Base-by-base conservation (phyloP, 1,140 invertebrate genomes). In the Saccostrea glomerata region DNA sequence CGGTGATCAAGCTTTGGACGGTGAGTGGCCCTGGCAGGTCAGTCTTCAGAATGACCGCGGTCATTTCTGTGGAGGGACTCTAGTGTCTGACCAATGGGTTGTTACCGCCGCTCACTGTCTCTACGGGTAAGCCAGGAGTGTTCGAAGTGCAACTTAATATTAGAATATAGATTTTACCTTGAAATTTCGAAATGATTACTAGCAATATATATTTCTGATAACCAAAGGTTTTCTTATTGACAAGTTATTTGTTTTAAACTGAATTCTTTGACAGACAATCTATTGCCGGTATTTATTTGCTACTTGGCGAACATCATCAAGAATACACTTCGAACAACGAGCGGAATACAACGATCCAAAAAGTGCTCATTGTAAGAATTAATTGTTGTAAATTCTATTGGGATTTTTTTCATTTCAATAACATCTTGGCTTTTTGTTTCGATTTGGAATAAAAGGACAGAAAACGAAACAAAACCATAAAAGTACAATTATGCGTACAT, bases 81-180 rank as follows among this genome's bases (percentile, higher is more conserved):
- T 98, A 70, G 96, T 98, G 70, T 95, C 96, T 86, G 95, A 96
- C 11, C 96, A 97, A 92, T 97, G 97, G 25, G 96, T 98, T 5
- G 90, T 97, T 1, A 98, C 97, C 0, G 96, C 97, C 5, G 97
- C 97, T 77, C 96, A 97, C 92, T 98, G 98, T 93, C 82, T 94
- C 0, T 88, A 92, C 88, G 73, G 87, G 89, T 90, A 55, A 77
- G 36, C 23, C 20, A 30, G 60, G 20, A 13, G 25, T 87, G 36
- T 55, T 13, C 54, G 56, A 40, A 73, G 7, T 9, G 12, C 30
- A 5, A 11, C 30, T 20, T 63, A 2, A 58, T 63, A 7, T 7
- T 47, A 36, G 30, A 36, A 47, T 7, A 9, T 47, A 7, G 9
- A 47, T 47, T 47, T 47, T 7, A 47, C 47, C 47, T 47, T 47